A percentile compares a stretch with the other conserved stretches of the same genome.
Evolutionary conservation across 2,888 invertebrate species (phyloP).

Genomic region (Brachyptera risi): DNA sequence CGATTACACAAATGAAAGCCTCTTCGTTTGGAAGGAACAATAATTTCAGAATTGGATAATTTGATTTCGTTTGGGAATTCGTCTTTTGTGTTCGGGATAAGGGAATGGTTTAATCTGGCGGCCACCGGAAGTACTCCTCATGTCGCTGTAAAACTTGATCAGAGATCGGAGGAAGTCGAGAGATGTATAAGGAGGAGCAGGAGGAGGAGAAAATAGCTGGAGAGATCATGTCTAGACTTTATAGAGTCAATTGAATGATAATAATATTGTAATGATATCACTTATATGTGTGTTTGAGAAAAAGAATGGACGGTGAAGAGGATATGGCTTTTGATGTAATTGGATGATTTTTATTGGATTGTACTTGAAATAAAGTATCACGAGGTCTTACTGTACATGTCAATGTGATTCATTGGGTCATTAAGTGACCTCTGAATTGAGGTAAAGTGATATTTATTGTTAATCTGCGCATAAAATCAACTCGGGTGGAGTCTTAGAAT

Average conservation of each 20-base stretch:
- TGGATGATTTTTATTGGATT: too few species aligned
- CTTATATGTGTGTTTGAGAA: not conserved
- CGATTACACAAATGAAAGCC: conserved; percentile 29
- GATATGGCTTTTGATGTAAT: not conserved
- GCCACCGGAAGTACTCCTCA: too few species aligned
- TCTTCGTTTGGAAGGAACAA: not conserved
- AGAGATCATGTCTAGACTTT: not conserved
- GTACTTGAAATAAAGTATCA: too few species aligned
- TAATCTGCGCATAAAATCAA: too few species aligned
- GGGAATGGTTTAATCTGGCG: not conserved
- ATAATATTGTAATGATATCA: not conserved
- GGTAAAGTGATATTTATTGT: too few species aligned
- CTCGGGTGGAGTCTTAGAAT: too few species aligned
- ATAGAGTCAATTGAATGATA: not conserved
- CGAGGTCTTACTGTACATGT: too few species aligned
- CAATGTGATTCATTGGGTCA: too few species aligned
- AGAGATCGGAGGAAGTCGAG: not conserved
- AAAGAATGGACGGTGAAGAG: not conserved
- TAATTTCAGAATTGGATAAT: conserved; percentile 32
- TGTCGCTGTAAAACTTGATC: too few species aligned
- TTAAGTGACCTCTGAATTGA: too few species aligned
- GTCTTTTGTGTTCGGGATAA: conserved; percentile 13
- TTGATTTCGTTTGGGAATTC: conserved; percentile 27
- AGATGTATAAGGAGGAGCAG: not conserved
- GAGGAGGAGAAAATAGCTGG: not conserved